phyloP scores from a whole-genome alignment of 2,888 invertebrate genomes.

The Dynastes maya region DNA sequence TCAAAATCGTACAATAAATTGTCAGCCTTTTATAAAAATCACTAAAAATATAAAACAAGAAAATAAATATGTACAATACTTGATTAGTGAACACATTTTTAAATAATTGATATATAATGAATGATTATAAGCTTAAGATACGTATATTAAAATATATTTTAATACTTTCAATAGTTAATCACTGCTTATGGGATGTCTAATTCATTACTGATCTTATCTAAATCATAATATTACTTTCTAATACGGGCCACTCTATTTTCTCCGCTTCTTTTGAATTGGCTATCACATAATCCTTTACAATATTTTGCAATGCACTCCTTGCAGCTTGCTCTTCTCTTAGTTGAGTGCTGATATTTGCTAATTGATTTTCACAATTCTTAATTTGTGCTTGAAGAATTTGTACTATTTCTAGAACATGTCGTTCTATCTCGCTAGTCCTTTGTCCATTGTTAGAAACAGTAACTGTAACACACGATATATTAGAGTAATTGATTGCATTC shows the following conservation, averaged over 20 bases:
- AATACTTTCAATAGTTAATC: conserved; percentile 10
- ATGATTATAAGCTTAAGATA: background rate
- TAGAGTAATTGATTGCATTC: conserved; percentile 5
- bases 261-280: conserved; percentile 65
- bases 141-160: conserved; percentile 10
- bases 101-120: conserved; percentile 1
- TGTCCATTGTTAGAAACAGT: conserved; percentile 44
- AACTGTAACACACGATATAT: conserved; percentile 48
- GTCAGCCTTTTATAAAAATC: conserved; percentile 45
- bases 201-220: conserved; percentile 24
- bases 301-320: conserved; percentile 65
- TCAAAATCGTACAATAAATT: conserved; percentile 1
- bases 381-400: conserved; percentile 60
- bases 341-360: conserved; percentile 65
- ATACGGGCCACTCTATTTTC: conserved; percentile 66
- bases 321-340: conserved; percentile 67
- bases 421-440: conserved; percentile 53
- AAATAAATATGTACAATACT: conserved; percentile 32
- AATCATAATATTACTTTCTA: conserved; percentile 52
- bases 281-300: conserved; percentile 63
- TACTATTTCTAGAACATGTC: conserved; percentile 57
- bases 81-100: conserved; percentile 48
- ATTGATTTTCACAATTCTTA: conserved; percentile 66
- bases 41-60: background rate
- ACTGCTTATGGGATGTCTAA: conserved; percentile 5